These are phyloP conservation scores for Centruroides vittatus DNA, from an alignment of 1,140 invertebrate genomes.

Conservation along the genomic window DNA sequence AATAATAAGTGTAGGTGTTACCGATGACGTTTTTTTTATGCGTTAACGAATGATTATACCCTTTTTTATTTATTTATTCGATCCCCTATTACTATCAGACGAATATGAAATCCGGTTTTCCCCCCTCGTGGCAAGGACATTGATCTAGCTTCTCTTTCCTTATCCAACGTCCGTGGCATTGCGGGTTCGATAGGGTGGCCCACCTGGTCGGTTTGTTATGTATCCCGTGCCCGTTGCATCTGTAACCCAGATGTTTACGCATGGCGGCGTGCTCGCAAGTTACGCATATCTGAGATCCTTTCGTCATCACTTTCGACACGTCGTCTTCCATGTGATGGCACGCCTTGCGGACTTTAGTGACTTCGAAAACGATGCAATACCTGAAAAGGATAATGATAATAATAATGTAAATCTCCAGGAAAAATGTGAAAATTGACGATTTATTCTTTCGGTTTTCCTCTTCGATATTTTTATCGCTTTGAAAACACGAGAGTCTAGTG, in stretches of 20 bases:
- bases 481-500: no score
- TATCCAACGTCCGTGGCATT: slow-evolving; percentile 73
- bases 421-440: no score
- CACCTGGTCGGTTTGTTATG: slow-evolving; percentile 54
- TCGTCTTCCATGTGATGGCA: slow-evolving; percentile 44
- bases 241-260: slow-evolving; percentile 49
- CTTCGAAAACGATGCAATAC: slow-evolving; percentile 66
- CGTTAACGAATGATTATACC: no score
- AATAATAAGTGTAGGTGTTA: no score
- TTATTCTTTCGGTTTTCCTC: no score
- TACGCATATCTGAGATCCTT: slow-evolving; percentile 56
- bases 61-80: no score
- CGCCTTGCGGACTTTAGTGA: slow-evolving; percentile 59
- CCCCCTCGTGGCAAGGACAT: slow-evolving; percentile 9
- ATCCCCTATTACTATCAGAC: slow-evolving; percentile 12
- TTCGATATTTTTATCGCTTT: no score
- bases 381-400: slow-evolving; percentile 34
- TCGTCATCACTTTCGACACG: slow-evolving; percentile 47
- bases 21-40: no score
- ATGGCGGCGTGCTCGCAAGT: slow-evolving; percentile 58
- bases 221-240: slow-evolving; percentile 61
- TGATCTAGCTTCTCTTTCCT: slow-evolving; percentile 18
- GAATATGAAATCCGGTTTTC: slow-evolving; percentile 24
- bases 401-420: no score
- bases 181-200: slow-evolving; percentile 54